phyloP scores from a whole-genome alignment of 2,113 vertebrate species.

The Callipepla squamata region DNA sequence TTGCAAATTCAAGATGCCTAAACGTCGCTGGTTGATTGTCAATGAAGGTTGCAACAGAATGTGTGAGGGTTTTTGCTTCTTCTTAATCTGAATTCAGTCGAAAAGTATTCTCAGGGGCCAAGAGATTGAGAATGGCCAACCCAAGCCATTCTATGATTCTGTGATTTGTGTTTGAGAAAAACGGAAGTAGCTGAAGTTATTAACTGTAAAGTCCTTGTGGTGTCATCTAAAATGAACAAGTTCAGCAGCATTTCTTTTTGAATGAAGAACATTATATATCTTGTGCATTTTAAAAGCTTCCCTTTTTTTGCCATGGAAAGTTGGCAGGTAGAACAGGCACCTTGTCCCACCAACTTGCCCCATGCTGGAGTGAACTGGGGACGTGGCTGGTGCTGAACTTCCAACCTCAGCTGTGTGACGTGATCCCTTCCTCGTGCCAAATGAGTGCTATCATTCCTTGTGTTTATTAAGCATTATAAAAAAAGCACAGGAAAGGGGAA shows the following conservation, averaged over 20 bases:
- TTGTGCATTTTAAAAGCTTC: not conserved
- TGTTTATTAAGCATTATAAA: not conserved
- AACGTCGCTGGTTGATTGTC: not conserved
- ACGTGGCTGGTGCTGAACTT: not conserved
- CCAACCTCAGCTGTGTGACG: not conserved
- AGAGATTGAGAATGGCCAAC: not conserved
- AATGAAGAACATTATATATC: not conserved
- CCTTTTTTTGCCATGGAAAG: not conserved
- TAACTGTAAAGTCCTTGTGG: not conserved
- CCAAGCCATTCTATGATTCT: too few relatives aligned
- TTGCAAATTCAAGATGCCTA: not conserved
- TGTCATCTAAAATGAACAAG: not conserved
- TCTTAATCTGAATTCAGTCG: not conserved
- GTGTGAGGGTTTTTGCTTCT: not conserved
- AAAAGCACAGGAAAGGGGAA: not conserved
- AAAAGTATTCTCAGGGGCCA: not conserved
- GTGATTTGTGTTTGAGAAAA: not conserved
- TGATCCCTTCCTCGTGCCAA: not conserved
- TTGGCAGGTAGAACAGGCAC: fast-evolving
- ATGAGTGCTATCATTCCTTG: not conserved
- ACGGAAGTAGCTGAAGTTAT: not conserved
- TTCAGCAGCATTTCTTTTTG: not conserved
- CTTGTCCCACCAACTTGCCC: not conserved
- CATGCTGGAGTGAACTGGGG: fast-evolving
- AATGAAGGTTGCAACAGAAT: not conserved